Conservation (phyloP, 2,888 invertebrate genomes). For the Caradrina kadenii region DNA sequence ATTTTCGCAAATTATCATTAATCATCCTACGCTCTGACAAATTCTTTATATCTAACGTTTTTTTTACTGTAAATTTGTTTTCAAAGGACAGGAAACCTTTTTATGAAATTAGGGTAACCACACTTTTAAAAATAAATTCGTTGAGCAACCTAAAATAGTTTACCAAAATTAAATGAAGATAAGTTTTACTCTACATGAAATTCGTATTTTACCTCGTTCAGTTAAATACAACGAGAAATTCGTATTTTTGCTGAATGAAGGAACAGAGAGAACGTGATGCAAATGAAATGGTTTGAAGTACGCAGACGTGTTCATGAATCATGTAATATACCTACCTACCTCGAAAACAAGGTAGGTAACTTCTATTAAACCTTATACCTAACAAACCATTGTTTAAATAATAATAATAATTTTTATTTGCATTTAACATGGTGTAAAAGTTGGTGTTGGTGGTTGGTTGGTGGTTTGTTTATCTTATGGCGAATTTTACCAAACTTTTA, state of each 20-base stretch:
- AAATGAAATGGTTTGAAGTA: slow-evolving; percentile 41
- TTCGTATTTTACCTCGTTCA: slow-evolving; percentile 19
- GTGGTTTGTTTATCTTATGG: neutral
- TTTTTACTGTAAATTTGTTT: slow-evolving; percentile 29
- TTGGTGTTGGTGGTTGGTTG: too few species aligned
- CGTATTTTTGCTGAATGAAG: slow-evolving; percentile 36
- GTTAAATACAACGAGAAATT: slow-evolving; percentile 29
- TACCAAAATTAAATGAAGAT: slow-evolving; percentile 19
- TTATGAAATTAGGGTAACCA: slow-evolving; percentile 18
- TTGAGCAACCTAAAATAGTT: slow-evolving; percentile 33
- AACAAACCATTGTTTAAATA: neutral
- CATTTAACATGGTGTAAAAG: too few species aligned
- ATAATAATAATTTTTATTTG: too few species aligned
- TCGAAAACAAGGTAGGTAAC: neutral
- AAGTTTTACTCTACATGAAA: slow-evolving; percentile 33
- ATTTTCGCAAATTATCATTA: slow-evolving; percentile 68
- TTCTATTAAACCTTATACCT: neutral
- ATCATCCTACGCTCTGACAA: slow-evolving; percentile 71
- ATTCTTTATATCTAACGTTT: slow-evolving; percentile 60
- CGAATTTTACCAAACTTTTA: too few species aligned
- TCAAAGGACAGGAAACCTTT: slow-evolving; percentile 22
- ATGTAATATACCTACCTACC: slow-evolving; percentile 1
- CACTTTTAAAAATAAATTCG: slow-evolving; percentile 1
- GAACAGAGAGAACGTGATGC: slow-evolving; percentile 34
- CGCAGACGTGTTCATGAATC: slow-evolving; percentile 17